A percentile compares a stretch with the other conserved stretches of the same genome.
These are phyloP conservation scores for Ataeniobius toweri DNA, from an alignment of 2,797 vertebrate species.

Conservation along the genomic window DNA sequence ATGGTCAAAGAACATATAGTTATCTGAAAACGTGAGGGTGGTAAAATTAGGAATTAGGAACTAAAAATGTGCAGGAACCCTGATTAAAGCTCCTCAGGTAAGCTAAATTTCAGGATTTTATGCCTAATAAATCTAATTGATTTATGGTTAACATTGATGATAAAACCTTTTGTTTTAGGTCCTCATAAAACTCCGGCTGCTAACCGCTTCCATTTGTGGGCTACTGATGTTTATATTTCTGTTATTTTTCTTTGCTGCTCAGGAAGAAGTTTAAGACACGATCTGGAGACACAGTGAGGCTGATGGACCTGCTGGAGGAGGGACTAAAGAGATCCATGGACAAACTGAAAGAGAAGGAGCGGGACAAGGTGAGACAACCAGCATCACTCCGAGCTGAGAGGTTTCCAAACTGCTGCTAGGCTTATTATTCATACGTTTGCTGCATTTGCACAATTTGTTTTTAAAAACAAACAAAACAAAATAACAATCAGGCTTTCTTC, in stretches of 20 bases:
- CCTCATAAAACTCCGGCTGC: too few relatives aligned
- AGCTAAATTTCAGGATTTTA: too few relatives aligned
- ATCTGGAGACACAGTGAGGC: slow-evolving; percentile 92
- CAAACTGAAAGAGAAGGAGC: slow-evolving; percentile 94
- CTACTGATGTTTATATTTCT: background rate
- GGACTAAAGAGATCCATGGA: slow-evolving; percentile 97
- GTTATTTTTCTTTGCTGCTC: background rate
- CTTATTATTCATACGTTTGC: background rate
- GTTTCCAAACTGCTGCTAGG: background rate
- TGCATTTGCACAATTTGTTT: background rate
- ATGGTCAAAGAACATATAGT: too few relatives aligned
- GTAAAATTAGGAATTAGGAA: too few relatives aligned
- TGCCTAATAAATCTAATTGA: too few relatives aligned
- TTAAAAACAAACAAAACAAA: background rate
- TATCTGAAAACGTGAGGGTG: too few relatives aligned
- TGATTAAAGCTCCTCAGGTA: too few relatives aligned
- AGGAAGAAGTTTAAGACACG: slow-evolving; percentile 99
- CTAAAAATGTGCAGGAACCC: too few relatives aligned
- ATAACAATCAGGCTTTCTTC: too few relatives aligned
- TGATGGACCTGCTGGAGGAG: slow-evolving; percentile 93
- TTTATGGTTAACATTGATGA: too few relatives aligned
- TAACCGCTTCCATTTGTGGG: too few relatives aligned
- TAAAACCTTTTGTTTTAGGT: too few relatives aligned
- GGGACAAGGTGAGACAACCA: slow-evolving; percentile 87
- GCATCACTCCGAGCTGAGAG: background rate